Evolutionary conservation across 2,888 invertebrate genomes (phyloP).

Genomic region (Drosophila imparisetae): DNA sequence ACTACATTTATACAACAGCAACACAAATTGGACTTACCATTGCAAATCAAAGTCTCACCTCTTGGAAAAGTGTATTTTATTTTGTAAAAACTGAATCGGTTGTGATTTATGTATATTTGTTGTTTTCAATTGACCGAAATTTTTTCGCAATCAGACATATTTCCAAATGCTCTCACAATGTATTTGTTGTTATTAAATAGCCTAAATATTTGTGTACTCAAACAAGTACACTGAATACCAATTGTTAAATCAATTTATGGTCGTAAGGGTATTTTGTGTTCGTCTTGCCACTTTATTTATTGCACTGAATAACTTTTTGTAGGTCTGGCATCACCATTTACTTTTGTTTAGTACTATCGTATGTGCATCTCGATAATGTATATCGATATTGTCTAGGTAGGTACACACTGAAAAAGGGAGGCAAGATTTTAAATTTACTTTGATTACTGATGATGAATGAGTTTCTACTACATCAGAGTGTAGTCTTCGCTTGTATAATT

Average conservation of each 20-base stretch:
- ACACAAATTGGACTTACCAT: constrained; percentile 51
- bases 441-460: neutral
- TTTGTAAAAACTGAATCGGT: constrained; percentile 29
- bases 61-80: constrained; percentile 17
- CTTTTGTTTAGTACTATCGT: neutral
- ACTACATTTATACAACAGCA: neutral
- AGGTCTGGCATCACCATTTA: constrained; percentile 21
- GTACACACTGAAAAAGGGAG: neutral
- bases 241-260: neutral
- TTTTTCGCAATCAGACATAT: constrained; percentile 15
- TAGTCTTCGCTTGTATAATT: neutral
- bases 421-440: neutral
- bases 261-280: constrained; percentile 17
- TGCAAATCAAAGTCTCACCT: constrained; percentile 53
- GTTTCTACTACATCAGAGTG: neutral
- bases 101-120: constrained; percentile 2
- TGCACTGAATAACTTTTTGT: constrained; percentile 14
- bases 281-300: neutral
- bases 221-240: neutral
- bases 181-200: neutral
- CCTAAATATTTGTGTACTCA: too few relatives aligned
- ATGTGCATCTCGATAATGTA: neutral
- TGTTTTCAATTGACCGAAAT: constrained; percentile 21
- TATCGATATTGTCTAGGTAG: neutral
- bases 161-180: constrained; percentile 21